These are phyloP conservation scores for Takifugu bimaculatus DNA, from an alignment of 2,113 vertebrate genomes.

Conservation along the genomic window DNA sequence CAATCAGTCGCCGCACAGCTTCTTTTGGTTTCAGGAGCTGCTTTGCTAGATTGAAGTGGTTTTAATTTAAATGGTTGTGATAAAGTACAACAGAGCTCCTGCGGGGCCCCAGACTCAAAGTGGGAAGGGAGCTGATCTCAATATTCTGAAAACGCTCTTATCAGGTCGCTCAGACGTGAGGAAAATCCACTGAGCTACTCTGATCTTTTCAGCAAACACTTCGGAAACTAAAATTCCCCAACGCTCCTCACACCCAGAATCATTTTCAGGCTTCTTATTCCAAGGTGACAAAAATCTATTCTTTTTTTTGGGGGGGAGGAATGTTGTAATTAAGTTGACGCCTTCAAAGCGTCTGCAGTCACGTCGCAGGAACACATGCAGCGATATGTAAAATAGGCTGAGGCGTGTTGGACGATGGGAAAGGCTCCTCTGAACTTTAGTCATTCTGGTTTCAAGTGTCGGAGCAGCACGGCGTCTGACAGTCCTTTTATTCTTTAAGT, in stretches of 20 bases:
- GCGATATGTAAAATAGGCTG: slow-evolving; percentile 28
- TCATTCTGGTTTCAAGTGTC: neutral
- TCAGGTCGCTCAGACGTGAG: slow-evolving; percentile 42
- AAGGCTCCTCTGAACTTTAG: slow-evolving; percentile 33
- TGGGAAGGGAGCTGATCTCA: slow-evolving; percentile 40
- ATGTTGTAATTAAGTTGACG: slow-evolving; percentile 52
- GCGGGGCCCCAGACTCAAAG: slow-evolving; percentile 21
- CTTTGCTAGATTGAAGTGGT: neutral
- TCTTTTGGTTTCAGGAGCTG: slow-evolving; percentile 11
- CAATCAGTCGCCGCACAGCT: neutral
- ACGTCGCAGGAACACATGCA: slow-evolving; percentile 15
- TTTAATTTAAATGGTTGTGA: neutral
- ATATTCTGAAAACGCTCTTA: slow-evolving; percentile 58
- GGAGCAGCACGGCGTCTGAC: slow-evolving; percentile 23
- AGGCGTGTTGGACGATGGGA: slow-evolving; percentile 31
- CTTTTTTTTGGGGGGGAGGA: neutral
- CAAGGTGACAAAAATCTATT: slow-evolving; percentile 26
- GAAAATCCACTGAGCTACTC: slow-evolving; percentile 38
- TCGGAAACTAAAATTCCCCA: slow-evolving; percentile 8
- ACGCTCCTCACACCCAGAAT: slow-evolving; percentile 6
- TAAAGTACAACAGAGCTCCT: slow-evolving; percentile 34
- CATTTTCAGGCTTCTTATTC: slow-evolving; percentile 6
- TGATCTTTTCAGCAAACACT: slow-evolving; percentile 21
- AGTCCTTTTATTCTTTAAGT: slow-evolving; percentile 14
- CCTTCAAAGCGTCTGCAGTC: slow-evolving; percentile 44